These are phyloP conservation scores for Hesperophylax magnus DNA, from an alignment of 1,140 invertebrate species.

Conservation along the genomic window DNA sequence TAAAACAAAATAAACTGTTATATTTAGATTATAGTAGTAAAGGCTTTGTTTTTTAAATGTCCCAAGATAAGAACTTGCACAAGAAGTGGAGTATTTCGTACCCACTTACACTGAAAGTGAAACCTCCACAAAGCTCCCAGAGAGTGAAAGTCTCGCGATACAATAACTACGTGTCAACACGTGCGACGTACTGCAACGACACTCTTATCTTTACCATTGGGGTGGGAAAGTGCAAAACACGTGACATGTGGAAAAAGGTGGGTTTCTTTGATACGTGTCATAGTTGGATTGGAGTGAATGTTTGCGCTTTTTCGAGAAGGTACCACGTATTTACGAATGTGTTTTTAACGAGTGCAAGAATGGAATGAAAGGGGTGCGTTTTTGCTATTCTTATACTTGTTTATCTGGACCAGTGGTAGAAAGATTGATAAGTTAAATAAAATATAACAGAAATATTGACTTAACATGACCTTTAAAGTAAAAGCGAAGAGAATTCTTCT, in stretches of 20 bases:
- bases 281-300: background rate
- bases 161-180: constrained; percentile 53
- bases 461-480: too few relatives aligned
- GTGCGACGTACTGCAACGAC: constrained; percentile 3
- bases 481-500: too few relatives aligned
- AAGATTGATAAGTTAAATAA: too few relatives aligned
- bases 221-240: background rate
- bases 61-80: too few relatives aligned
- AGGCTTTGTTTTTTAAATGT: too few relatives aligned
- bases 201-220: background rate
- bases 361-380: background rate
- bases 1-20: too few relatives aligned
- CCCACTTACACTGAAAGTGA: constrained; percentile 46
- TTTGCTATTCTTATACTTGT: constrained; percentile 9
- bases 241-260: background rate
- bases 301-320: background rate
- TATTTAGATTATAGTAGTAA: too few relatives aligned
- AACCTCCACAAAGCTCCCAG: constrained; percentile 53
- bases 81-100: too few relatives aligned
- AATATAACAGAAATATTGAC: too few relatives aligned
- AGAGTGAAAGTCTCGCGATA: constrained; percentile 55
- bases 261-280: background rate
- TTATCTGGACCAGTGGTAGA: too few relatives aligned
- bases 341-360: background rate
- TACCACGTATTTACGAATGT: background rate